Base-by-base conservation (phyloP, 2,888 invertebrate genomes). In the Chrysodeixis includens region DNA sequence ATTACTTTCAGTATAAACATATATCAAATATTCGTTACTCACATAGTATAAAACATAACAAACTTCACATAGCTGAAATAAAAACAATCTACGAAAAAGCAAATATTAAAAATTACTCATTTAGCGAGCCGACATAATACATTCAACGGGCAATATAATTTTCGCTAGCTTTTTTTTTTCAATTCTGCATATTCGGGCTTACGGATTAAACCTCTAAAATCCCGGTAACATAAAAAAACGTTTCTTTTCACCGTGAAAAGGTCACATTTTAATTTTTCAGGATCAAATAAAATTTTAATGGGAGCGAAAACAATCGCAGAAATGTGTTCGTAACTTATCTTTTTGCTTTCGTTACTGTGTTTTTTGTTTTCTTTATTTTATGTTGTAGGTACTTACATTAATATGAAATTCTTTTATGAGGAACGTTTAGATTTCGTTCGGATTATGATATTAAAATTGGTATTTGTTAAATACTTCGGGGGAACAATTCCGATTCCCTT, bases 101-200 rank as follows among this genome's bases (percentile, higher is more conserved):
- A 60, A 59, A 55, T 51, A 55, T 64, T 54, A 65, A 65, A 65
- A 59, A 65, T 60, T 56, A 60, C 59, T 51, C 18, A 64, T 56
- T 60, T 51, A 53, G 26, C 26, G 16, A 44, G 52, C 52, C n/a
- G 46, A 49, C 49, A 56, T 44, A 22, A 44, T 26, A 26, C 54
- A 72, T 72, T 60, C 56, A 68, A 62, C 62, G 18, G 54, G 46
- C 64, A 78, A 68, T 69, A 64, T 69, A 64, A 74, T 74, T 74
- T 61, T 65, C 51, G 54, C 30, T 46, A 40, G 62, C 62, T 55
- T 57, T 80, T 82, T 26, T 32, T 81, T 85, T 84, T 81, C 82
- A 84, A 87, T 87, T 85, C 83, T 79, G 75, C 81, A 79, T 80
- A 83, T 83, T 80, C 83, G 74, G 66, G 78, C 72, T 85, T 79